These are phyloP conservation scores for Sesia apiformis DNA, from an alignment of 2,888 invertebrate genomes.

Conservation along the genomic window DNA sequence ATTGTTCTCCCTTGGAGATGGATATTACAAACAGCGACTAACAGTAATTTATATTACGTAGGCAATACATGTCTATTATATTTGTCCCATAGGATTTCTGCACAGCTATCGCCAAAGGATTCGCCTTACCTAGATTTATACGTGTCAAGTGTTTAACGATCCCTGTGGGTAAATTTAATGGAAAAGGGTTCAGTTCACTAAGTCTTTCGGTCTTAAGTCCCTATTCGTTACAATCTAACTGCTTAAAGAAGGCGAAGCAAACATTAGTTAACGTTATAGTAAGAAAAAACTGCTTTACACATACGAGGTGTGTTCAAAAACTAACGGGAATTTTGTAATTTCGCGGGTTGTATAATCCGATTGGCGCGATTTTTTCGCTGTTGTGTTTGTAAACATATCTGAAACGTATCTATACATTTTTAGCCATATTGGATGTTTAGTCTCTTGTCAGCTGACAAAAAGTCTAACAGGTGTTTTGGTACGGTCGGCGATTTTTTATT, in stretches of 20 bases:
- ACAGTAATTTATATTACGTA: background rate
- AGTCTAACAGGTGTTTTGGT: background rate
- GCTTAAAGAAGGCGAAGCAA: constrained; percentile 1
- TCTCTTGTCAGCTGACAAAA: background rate
- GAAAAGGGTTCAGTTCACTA: constrained; percentile 35
- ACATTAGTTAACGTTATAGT: no score
- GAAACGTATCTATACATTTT: background rate
- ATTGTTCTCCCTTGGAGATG: background rate
- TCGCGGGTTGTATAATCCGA: background rate
- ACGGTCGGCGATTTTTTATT: background rate
- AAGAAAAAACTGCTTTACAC: no score
- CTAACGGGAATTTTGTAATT: background rate
- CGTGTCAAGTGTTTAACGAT: constrained; percentile 25
- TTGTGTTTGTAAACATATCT: background rate
- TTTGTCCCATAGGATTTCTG: background rate
- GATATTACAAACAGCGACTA: background rate
- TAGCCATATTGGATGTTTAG: background rate
- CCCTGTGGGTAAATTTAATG: constrained; percentile 37
- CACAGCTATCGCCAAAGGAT: background rate
- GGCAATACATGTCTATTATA: background rate
- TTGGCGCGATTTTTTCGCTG: background rate
- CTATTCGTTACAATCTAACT: constrained; percentile 41
- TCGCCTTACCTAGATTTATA: constrained; percentile 15
- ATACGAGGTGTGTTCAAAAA: background rate
- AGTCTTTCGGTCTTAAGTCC: constrained; percentile 23